These are phyloP conservation scores for Oscheius sp. DNA, from an alignment of 2,888 invertebrate species.

Conservation along the genomic window DNA sequence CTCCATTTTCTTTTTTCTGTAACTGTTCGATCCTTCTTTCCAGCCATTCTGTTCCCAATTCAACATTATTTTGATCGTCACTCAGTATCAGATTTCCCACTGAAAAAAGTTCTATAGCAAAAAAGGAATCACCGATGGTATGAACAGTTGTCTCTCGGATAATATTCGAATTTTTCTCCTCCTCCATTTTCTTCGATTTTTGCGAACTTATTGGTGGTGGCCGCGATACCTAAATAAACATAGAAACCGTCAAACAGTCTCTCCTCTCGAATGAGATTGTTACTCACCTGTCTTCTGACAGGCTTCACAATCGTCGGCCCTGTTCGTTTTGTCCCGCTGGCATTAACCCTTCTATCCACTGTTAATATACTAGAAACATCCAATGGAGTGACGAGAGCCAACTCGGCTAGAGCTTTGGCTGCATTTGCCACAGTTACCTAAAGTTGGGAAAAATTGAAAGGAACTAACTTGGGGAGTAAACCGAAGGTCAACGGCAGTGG, in stretches of 20 bases:
- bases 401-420: constrained; percentile 52
- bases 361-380: constrained; percentile 39
- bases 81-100: neutral
- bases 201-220: neutral
- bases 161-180: constrained; percentile 19
- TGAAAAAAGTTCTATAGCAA: neutral
- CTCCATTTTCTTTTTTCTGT: neutral
- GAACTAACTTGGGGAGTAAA: constrained; percentile 4
- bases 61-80: constrained; percentile 21
- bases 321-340: constrained; percentile 15
- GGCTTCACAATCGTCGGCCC: constrained; percentile 47
- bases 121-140: neutral
- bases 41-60: constrained; percentile 15
- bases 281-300: constrained; percentile 34
- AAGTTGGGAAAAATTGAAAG: neutral
- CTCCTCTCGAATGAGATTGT: neutral
- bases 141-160: neutral
- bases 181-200: neutral
- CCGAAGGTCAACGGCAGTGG: neutral
- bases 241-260: constrained; percentile 4
- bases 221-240: constrained; percentile 28
- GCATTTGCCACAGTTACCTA: constrained; percentile 54
- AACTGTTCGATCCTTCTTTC: neutral
- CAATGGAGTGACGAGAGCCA: constrained; percentile 47
- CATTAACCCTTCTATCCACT: constrained; percentile 19